phyloP scores from a whole-genome alignment of 2,113 vertebrate species.

The Theristicus caerulescens region DNA sequence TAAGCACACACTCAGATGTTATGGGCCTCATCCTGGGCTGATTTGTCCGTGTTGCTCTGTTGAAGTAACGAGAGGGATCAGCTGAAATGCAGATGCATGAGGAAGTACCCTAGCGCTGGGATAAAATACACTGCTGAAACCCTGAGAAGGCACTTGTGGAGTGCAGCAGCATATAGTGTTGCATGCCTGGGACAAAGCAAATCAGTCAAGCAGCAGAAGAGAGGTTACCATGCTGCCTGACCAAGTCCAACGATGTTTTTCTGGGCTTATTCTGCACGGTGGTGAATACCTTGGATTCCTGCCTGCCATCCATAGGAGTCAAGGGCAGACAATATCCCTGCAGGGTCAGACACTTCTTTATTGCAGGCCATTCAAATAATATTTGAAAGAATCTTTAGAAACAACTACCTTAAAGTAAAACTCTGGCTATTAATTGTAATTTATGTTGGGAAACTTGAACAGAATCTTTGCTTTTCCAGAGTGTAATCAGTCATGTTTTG shows the following conservation, averaged over 20 bases:
- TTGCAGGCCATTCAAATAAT: background rate
- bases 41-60: rapidly evolving
- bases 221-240: background rate
- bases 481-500: slow-evolving; percentile 1
- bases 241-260: background rate
- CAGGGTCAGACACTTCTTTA: background rate
- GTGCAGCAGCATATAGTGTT: rapidly evolving
- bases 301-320: background rate
- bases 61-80: background rate
- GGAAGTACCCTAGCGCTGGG: background rate
- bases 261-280: background rate
- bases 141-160: background rate
- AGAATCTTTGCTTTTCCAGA: background rate
- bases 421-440: background rate
- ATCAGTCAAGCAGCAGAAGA: background rate
- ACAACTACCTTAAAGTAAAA: background rate
- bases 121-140: too few relatives aligned
- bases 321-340: background rate
- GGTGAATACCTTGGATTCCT: background rate
- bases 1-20: background rate
- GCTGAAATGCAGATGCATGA: background rate
- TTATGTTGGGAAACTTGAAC: background rate
- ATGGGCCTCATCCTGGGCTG: background rate
- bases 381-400: background rate
- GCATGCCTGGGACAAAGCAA: background rate